Percentiles rank a stretch among this genome's conserved stretches.
Evolutionary conservation across 2,797 vertebrate species (phyloP).

Genomic region (Denticeps clupeoides): DNA sequence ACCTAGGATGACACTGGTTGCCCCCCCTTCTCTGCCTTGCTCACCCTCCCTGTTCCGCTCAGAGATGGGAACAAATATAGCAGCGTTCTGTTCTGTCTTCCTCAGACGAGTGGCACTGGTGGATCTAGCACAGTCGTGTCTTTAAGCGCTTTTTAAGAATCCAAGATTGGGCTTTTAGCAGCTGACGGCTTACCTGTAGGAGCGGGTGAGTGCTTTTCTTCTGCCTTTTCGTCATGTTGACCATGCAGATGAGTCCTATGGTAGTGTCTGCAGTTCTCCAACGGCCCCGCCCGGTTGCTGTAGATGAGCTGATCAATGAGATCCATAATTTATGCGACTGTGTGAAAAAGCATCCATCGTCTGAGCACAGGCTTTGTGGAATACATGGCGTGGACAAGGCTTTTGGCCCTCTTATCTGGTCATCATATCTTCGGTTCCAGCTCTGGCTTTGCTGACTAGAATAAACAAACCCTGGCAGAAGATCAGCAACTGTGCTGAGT

Average conservation of each 20-base stretch:
- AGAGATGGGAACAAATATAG: conserved; percentile 19
- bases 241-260: no score
- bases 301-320: background rate
- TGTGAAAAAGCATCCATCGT: background rate
- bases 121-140: background rate
- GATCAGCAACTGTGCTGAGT: no score
- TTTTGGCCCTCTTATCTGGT: background rate
- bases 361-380: background rate
- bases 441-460: background rate
- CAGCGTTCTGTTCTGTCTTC: conserved; percentile 9
- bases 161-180: background rate
- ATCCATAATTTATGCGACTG: background rate
- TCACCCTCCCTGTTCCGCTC: conserved; percentile 15
- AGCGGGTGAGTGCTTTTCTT: background rate
- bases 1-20: no score
- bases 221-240: no score
- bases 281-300: background rate
- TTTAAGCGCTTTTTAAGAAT: no score
- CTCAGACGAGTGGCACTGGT: conserved; percentile 7
- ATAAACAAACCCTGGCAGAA: background rate
- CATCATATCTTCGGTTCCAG: conserved; percentile 4
- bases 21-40: conserved; percentile 9
- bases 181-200: background rate
- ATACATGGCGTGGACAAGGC: background rate
- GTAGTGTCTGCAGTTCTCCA: background rate